Base-by-base conservation (phyloP, 2,797 vertebrate genomes). In the Karalla daura region DNA sequence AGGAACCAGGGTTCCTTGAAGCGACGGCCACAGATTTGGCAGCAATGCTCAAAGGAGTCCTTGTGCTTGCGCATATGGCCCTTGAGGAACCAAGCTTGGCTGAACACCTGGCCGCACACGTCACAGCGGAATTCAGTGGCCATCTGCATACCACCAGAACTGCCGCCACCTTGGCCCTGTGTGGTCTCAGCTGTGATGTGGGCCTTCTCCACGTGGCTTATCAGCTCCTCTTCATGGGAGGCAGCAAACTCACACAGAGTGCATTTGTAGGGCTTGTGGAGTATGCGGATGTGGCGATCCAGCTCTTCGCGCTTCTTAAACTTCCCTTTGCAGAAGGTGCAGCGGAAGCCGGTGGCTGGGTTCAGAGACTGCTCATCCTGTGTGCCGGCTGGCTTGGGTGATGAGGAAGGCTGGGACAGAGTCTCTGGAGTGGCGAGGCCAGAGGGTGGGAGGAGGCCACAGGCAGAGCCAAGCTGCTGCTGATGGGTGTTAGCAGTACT, bases 1-100 rank as follows among this genome's bases (percentile, higher is more conserved):
- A 99, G 95, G 87, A 99, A 99, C 98, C 98, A 99, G 50, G 98
- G 98, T 86, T 99, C 98, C 70, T 99, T 99, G 89, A 99, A 99
- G 76, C 98, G 95, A 37, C 98, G 95, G 63, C 98, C 98, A 0
- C 98, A 99, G 74, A 99, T 98, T 92, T 99, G 97, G 86, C 98
- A 99, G 91, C 96, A 97, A 87, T 99, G 98, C 78, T 99, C 98
- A 64, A 99, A 99, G 11, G 98, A 99, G 88, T 99, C 98, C 78
- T 99, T 99, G 94, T 99, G 98, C 89, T 99, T 99, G 55, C 98
- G 95, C 98, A 99, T 99, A 91, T 99, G 98, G 64, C 98, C 97
- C 83, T 99, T 99, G 1, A 99, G 95, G 91, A 99, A 99, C 98
- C 98, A 99, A 30, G 98, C 97, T 92, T 99, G 98, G 90, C 97